Evolutionary conservation across 2,113 vertebrate genomes (phyloP), one percentile per base, ranked within the genome.

Genomic region (Amblyornis subalaris): DNA sequence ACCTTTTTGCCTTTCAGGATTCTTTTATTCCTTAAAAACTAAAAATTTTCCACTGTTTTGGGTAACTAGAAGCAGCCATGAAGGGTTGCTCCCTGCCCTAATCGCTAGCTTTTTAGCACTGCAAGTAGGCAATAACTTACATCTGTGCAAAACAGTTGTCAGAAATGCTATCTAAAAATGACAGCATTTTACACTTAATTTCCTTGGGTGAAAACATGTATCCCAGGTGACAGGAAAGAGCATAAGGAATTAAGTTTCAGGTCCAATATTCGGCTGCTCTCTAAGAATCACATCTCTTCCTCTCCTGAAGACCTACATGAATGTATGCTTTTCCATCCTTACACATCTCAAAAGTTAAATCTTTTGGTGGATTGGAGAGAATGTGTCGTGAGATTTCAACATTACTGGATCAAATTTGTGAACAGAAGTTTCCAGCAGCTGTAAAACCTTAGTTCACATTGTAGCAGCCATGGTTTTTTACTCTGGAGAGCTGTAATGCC

Each of bases 141-240:
- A 51, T n/a, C 25, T 42, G 5, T 72, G 44, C 17, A 85, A 89
- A 95, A 89, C 2, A 21, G 6, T 72, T 85, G 31, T 72, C 48
- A 76, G 72, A 72, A 96, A 79, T 7, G 5, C 0, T 47, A 24
- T 54, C 16, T 88, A 31, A 69, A 91, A 76, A 53, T 58, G 10
- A 42, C 33, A 40, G 9, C 14, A 70, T 79, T 96, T 93, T 85
- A 38, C 31, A 35, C 23, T 47, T 85, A 60, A 74, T 94, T 96
- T 96, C 23, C 12, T 48, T 79, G 26, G 2, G 1, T 70, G n/a
- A 51, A 91, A 92, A 82, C 28, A 71, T 5, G 0, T 36, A 40
- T 72, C 22, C 51, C 79, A 58, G 33, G 40, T 51, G 76, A 80
- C 62, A 77, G 11, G 35, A 74, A 89, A 81, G 10, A 19, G 5